A percentile compares a stretch with the other conserved stretches of the same genome.
phyloP scores from a whole-genome alignment of 2,797 vertebrate genomes.

The Malurus splendens region DNA sequence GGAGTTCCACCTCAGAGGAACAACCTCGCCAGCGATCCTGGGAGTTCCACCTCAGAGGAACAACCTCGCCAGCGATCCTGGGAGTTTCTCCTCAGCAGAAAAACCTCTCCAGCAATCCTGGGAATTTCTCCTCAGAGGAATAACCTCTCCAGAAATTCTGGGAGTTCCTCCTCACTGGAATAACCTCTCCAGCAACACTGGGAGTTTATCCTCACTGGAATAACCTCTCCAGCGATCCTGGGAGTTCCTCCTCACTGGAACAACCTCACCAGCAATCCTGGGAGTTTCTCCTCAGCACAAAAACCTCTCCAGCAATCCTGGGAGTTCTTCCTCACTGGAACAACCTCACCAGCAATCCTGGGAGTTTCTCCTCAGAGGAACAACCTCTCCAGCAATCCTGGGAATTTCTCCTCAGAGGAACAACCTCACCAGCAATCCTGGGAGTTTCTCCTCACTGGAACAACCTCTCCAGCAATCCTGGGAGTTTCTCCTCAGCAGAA shows the following conservation, averaged over 20 bases:
- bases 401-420: not conserved
- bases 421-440: not conserved
- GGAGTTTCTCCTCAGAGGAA: not conserved
- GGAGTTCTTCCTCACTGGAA: too few relatives aligned
- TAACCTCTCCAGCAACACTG: not conserved
- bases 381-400: not conserved
- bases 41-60: not conserved
- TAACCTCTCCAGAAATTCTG: not conserved
- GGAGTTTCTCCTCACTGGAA: too few relatives aligned
- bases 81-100: not conserved
- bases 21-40: not conserved
- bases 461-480: not conserved
- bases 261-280: not conserved
- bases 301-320: not conserved
- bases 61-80: not conserved
- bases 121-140: too few relatives aligned
- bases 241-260: too few relatives aligned
- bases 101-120: too few relatives aligned
- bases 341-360: not conserved
- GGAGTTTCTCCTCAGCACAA: not conserved
- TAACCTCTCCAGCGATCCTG: not conserved
- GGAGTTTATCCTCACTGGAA: not conserved
- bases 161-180: not conserved
- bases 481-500: not conserved
- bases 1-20: not conserved